Evolutionary conservation across 2,113 vertebrate genomes (phyloP), one percentile per base, ranked within the genome.

Genomic region (Scopus umbretta): DNA sequence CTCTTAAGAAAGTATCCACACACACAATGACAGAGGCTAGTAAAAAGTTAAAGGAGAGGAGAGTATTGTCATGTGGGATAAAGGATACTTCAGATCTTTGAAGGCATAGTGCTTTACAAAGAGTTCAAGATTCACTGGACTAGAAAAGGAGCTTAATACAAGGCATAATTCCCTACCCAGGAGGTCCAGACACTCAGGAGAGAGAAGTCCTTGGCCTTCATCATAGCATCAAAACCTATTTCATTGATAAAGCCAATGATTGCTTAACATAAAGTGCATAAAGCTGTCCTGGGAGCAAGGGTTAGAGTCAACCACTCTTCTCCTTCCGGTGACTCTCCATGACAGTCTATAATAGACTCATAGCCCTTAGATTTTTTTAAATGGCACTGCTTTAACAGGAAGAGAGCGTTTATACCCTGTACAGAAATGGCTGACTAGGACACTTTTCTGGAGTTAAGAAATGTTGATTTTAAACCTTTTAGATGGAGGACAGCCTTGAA

Each of bases 11-110:
- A 34, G 6, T 32, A 38, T 3, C 0, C 20, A 26, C 16, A 56
- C 6, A 43, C 16, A 25, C 3, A 50, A 6, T 0, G 3, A 47
- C 0, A 40, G 9, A 74, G 29, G 36, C 6, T 66, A 30, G 3
- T 42, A 66, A 83, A 63, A 75, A 29, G 17, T 11, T 38, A 78
- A 73, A 50, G 72, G 20, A 79, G 38, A 47, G 18, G 40, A 82
- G 10, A 49, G 16, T 26, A 43, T 7, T 55, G 17, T 59, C 3
- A 1, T 14, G 32, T 25, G n/a, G 25, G 30, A 61, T 47, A 49
- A 66, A 85, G 29, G 32, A 34, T 52, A 22, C 10, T 79, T 36
- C 25, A 42, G 12, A 32, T 56, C 15, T 63, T 34, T n/a, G 72
- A 80, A 50, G 32, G 18, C 32, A 71, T 4, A 42, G 29, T 27